These are phyloP conservation scores for Petrocephalus schoutedeni DNA, from an alignment of 2,797 vertebrate genomes.

Conservation along the genomic window DNA sequence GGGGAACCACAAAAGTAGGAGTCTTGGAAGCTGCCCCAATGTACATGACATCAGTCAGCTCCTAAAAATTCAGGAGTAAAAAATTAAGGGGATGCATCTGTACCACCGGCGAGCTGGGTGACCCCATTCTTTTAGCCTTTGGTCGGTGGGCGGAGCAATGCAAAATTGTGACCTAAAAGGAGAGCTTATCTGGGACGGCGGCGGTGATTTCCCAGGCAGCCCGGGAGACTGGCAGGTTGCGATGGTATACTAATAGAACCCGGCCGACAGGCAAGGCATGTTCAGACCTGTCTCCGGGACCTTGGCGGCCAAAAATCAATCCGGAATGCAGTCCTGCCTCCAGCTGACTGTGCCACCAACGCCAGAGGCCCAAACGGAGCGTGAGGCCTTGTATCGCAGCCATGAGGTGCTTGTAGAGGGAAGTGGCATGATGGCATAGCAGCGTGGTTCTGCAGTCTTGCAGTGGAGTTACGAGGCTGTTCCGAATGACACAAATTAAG, in stretches of 20 bases:
- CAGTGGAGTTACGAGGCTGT: background rate
- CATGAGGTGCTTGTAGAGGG: background rate
- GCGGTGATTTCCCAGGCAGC: slow-evolving; percentile 32
- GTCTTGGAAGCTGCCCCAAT: background rate
- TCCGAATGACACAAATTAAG: background rate
- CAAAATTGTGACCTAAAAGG: slow-evolving; percentile 32
- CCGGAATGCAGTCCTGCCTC: slow-evolving; percentile 27
- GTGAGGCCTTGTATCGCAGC: background rate
- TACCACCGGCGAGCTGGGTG: background rate
- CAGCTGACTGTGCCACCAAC: slow-evolving; percentile 37
- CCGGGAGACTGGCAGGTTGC: slow-evolving; percentile 34
- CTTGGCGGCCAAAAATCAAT: slow-evolving; percentile 37
- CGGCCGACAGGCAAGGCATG: slow-evolving; percentile 41
- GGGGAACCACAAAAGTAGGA: background rate
- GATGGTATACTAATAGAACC: slow-evolving; percentile 35
- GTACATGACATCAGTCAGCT: background rate
- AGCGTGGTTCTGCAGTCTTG: background rate
- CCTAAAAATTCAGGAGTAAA: background rate
- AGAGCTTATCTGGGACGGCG: slow-evolving; percentile 39
- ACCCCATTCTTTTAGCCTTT: slow-evolving; percentile 20
- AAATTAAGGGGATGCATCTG: background rate
- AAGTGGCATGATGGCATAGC: background rate
- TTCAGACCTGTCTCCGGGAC: slow-evolving; percentile 40
- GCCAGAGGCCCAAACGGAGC: slow-evolving; percentile 29
- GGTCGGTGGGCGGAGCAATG: slow-evolving; percentile 27